Percentiles rank a stretch among this genome's conserved stretches.
Evolutionary conservation across 2,888 invertebrate genomes (phyloP).

Genomic region (Oligia latruncula): DNA sequence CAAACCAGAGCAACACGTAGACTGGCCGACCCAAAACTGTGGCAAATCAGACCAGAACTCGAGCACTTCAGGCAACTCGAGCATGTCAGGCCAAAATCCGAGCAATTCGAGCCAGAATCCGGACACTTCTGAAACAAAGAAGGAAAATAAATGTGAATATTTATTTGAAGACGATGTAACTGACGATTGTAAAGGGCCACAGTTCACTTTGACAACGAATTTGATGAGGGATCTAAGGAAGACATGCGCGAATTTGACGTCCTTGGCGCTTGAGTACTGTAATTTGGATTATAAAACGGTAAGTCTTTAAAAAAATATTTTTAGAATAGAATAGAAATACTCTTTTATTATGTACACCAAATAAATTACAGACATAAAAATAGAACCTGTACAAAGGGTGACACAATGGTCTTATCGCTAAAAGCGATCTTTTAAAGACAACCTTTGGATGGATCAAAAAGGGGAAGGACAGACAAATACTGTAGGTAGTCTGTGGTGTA

Average conservation of each 20-base stretch:
- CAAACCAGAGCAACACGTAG: not conserved
- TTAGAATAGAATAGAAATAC: no score
- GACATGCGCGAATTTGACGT: conserved; percentile 81
- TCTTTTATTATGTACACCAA: no score
- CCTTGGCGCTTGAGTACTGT: conserved; percentile 87
- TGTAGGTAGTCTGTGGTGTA: no score
- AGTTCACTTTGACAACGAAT: conserved; percentile 74
- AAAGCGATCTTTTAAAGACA: no score
- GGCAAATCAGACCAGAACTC: not conserved
- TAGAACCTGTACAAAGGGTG: no score
- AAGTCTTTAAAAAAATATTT: conserved; percentile 58
- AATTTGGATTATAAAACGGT: conserved; percentile 87
- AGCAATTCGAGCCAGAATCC: not conserved
- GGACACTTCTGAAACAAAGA: not conserved
- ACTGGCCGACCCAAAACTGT: not conserved
- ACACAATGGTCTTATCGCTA: no score
- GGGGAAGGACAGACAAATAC: no score
- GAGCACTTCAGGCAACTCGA: not conserved
- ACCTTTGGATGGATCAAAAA: no score
- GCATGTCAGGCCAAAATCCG: not conserved
- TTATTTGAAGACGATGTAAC: not conserved
- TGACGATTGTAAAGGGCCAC: conserved; percentile 71
- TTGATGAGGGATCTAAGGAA: conserved; percentile 75
- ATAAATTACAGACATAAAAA: no score
- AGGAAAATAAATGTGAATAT: not conserved